Conservation (phyloP, 2,113 vertebrate species). For the Mobula birostris region DNA sequence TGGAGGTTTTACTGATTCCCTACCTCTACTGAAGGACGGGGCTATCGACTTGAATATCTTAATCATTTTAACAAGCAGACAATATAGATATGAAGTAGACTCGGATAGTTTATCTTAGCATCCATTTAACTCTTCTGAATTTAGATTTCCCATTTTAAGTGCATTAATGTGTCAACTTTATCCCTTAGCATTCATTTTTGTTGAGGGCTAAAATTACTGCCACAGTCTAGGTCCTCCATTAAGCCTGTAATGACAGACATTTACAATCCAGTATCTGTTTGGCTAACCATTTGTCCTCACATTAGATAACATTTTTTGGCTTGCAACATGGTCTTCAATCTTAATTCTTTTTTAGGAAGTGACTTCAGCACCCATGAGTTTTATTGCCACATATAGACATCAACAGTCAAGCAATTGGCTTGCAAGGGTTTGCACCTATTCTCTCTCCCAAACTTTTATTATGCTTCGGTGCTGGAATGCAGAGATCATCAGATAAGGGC, state of each 20-base stretch:
- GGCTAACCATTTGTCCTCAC: conserved; percentile 28
- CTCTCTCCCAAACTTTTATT: conserved; percentile 26
- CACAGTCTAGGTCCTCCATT: conserved; percentile 17
- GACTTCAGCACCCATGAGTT: conserved; percentile 1
- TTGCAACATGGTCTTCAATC: conserved; percentile 17
- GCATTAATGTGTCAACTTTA: conserved; percentile 32
- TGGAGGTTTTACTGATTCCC: background rate
- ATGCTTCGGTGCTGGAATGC: conserved; percentile 48
- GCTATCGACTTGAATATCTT: conserved; percentile 12
- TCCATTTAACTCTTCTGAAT: conserved; percentile 32
- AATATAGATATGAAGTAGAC: conserved; percentile 21
- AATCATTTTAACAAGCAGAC: background rate
- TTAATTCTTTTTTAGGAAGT: conserved; percentile 37
- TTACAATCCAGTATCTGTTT: conserved; percentile 31
- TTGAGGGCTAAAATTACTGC: conserved; percentile 29
- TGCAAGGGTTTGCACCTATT: background rate
- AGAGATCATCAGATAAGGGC: conserved; percentile 50
- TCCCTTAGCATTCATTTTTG: conserved; percentile 25
- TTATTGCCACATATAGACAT: background rate
- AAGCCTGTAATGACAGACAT: conserved; percentile 3
- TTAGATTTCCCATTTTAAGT: conserved; percentile 26
- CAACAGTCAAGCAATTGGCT: conserved; percentile 8
- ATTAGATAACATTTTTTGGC: conserved; percentile 19
- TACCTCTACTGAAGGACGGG: background rate
- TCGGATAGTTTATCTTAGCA: conserved; percentile 19